Base-by-base conservation (phyloP, 2,797 vertebrate species). In the Delichon dasypus region DNA sequence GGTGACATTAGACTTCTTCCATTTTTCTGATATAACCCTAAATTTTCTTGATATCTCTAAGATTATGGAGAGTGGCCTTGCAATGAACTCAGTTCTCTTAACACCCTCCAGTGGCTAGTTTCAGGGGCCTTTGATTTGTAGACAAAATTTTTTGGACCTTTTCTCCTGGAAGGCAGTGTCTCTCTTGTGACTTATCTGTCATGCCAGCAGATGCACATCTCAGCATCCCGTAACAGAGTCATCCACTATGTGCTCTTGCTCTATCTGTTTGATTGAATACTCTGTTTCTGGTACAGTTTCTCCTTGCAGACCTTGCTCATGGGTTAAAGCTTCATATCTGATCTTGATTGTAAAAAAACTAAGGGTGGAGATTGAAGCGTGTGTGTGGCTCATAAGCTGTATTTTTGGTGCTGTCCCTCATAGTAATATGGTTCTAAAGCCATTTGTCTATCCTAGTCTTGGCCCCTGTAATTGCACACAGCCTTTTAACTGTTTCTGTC, bases 221-320 rank as follows among this genome's bases (percentile, higher is more conserved):
- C 50, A 14, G 22, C 50, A 34, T 2, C 9, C 10, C 1, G 0
- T 11, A 48, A 34, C 4, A 47, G 29, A 51, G 29, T 20, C 25
- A 70, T 5, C 9, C 9, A 34, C 13, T 12, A 7, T 0, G 0
- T 48, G 7, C 11, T n/a, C 15, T 36, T 5, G 0, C 10, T 65
- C 38, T 38, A 38, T 38, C 51, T 6, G 7, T 57, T 74, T 66
- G 48, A 4, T 1, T 0, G 5, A 62, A 58, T 30, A 22, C 3
- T 12, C 15, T 50, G 29, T 8, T 67, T 34, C 40, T 40, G 23
- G 26, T 42, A 61, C 5, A n/a, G 13, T 45, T 92, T 68, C 32
- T 76, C 13, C 16, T 45, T 32, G 15, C 5, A 62, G 48, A 67
- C 4, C 7, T 71, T 74, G 8, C 16, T 62, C 0, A 0, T 50